Base-by-base conservation (phyloP, 2,113 vertebrate species). In the Talpa occidentalis region DNA sequence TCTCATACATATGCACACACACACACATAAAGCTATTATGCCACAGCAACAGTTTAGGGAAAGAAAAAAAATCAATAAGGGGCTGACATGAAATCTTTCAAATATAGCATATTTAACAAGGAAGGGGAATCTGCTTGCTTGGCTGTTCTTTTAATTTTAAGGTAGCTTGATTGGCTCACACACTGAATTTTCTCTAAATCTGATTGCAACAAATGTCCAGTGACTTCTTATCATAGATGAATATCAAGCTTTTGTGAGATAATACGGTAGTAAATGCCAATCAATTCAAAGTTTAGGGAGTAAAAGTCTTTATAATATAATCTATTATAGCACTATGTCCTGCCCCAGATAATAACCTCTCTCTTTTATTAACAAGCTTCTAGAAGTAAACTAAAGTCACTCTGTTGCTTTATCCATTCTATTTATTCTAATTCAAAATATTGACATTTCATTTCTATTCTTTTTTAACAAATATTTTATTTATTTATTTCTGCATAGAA, bases 121-220 rank as follows among this genome's bases (percentile, higher is more conserved):
- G 8, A 79, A 10, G 6, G 42, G 28, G 70, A 92, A 82, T 0
- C 17, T 80, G 35, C 28, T 86, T 86, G 83, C 32, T 14, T 86
- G 14, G 44, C 35, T 62, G 10, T n/a, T 10, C 28, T 84, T 94
- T 88, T 77, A 88, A 76, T 64, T 95, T 95, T 28, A 78, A 91
- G 32, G 4, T 86, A 83, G 86, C 42, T 37, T 91, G 69, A 52
- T 14, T 40, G 4, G 35, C n/a, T 19, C 15, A 22, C 1, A 49
- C 10, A 32, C 2, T 49, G 52, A 92, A 60, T 49, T 70, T 77
- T 10, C 26, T 83, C 62, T 66, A 82, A 84, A 81, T 82, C 11
- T 82, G 47, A 89, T 82, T 54, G 4, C 40, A 84, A 47, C 26
- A 42, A 73, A 79, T 72, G 16, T 84, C 12, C 3, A 60, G 14